phyloP scores from a whole-genome alignment of 2,113 vertebrate species.

The Gymnobelideus leadbeateri region DNA sequence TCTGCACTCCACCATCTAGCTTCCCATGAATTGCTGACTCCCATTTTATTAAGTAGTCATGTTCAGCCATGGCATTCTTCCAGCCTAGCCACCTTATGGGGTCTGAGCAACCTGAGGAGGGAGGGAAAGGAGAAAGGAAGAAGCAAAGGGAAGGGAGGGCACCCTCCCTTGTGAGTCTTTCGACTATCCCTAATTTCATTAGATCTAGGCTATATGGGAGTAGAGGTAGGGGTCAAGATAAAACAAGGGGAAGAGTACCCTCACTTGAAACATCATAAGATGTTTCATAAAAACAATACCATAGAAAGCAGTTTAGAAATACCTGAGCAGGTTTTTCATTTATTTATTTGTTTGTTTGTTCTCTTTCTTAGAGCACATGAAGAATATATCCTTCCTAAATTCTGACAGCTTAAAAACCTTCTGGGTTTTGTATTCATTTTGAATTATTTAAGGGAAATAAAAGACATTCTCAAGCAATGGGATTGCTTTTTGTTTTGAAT shows the following conservation, averaged over 20 bases:
- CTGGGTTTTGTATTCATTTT: constrained; percentile 22
- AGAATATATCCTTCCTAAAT: constrained; percentile 51
- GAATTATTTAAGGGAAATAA: constrained; percentile 40
- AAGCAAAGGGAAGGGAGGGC: neutral
- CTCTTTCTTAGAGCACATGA: constrained; percentile 22
- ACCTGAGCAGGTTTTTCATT: neutral
- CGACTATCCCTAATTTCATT: neutral
- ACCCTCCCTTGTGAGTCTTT: neutral
- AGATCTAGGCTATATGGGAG: neutral
- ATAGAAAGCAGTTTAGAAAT: neutral
- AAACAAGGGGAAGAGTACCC: neutral
- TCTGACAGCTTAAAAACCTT: constrained; percentile 42
- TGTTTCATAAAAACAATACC: neutral
- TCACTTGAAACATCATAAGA: neutral
- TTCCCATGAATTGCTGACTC: neutral
- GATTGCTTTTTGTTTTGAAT: constrained; percentile 36
- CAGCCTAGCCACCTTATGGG: neutral
- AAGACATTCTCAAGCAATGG: constrained; percentile 20
- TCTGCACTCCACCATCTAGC: neutral
- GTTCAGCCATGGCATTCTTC: neutral
- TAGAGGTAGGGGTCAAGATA: neutral
- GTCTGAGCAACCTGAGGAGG: neutral
- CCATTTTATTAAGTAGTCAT: neutral
- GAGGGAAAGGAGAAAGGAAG: neutral
- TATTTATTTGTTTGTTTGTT: constrained; percentile 4